A percentile compares a stretch with the other conserved stretches of the same genome.
Evolutionary conservation across 2,888 invertebrate species (phyloP).

Genomic region (Diploptera punctata): DNA sequence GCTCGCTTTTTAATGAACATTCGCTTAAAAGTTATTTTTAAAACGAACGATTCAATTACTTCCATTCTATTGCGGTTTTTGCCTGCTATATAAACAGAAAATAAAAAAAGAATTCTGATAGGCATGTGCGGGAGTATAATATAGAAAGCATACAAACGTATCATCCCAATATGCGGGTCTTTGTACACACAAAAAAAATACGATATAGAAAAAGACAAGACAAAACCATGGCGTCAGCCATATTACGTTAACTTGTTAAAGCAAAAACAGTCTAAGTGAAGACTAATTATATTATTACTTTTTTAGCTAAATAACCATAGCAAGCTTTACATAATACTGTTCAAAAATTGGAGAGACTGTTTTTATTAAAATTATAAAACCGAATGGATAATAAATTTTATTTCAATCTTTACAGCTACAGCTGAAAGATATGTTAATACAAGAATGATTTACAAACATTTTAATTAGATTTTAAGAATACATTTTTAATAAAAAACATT

Average conservation of each 20-base stretch:
- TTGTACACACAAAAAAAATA: neutral
- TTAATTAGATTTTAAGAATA: too few species aligned
- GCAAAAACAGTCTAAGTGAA: neutral
- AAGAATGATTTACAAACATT: too few species aligned
- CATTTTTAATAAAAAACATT: too few species aligned
- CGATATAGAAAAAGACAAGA: slow-evolving; percentile 4
- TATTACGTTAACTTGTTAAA: neutral
- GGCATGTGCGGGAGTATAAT: neutral
- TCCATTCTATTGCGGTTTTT: neutral
- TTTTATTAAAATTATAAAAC: too few species aligned
- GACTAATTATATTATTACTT: too few species aligned
- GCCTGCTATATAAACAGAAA: neutral
- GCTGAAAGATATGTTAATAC: too few species aligned
- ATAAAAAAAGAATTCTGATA: neutral
- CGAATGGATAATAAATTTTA: too few species aligned
- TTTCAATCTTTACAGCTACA: too few species aligned
- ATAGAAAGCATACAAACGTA: neutral
- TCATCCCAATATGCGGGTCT: slow-evolving; percentile 2
- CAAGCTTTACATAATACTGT: too few species aligned
- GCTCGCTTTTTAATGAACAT: neutral
- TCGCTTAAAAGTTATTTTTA: neutral
- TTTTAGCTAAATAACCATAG: too few species aligned
- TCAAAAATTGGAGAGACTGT: too few species aligned
- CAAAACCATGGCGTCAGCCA: slow-evolving; percentile 11
- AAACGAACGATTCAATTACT: neutral